Percentiles rank a stretch among this genome's conserved stretches.
Evolutionary conservation across 2,797 vertebrate genomes (phyloP).

Genomic region (Neopelma chrysocephalum): DNA sequence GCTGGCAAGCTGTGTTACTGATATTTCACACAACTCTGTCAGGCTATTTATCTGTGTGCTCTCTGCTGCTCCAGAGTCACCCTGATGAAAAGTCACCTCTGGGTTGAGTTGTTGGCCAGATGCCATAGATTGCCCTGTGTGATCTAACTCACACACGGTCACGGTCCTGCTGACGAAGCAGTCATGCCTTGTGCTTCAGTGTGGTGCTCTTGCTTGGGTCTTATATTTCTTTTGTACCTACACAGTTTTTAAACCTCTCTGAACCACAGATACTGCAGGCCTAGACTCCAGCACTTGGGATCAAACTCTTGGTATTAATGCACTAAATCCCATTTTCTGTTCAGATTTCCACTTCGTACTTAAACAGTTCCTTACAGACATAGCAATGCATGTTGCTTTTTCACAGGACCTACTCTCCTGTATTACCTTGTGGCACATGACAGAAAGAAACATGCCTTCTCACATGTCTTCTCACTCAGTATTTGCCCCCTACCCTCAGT

Average conservation of each 20-base stretch:
- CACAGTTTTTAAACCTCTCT: background rate
- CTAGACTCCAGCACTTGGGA: background rate
- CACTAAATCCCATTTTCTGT: background rate
- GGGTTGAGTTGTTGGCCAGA: background rate
- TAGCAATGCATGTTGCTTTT: background rate
- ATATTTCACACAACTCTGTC: background rate
- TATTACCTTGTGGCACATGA: background rate
- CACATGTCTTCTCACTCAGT: background rate
- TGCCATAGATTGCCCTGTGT: background rate
- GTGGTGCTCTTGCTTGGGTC: background rate
- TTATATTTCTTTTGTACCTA: background rate
- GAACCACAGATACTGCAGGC: background rate
- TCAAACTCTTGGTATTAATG: background rate
- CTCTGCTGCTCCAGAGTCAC: background rate
- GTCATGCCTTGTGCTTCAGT: background rate
- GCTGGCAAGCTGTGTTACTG: background rate
- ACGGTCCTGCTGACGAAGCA: background rate
- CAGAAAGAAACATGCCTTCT: background rate
- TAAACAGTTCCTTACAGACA: background rate
- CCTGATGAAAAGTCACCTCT: background rate
- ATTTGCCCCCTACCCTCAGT: background rate
- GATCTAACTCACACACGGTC: background rate
- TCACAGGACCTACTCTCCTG: background rate
- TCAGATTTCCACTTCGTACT: background rate
- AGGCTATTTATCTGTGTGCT: background rate